phyloP scores from a whole-genome alignment of 2,797 vertebrate species.

The Heliangelus exortis region DNA sequence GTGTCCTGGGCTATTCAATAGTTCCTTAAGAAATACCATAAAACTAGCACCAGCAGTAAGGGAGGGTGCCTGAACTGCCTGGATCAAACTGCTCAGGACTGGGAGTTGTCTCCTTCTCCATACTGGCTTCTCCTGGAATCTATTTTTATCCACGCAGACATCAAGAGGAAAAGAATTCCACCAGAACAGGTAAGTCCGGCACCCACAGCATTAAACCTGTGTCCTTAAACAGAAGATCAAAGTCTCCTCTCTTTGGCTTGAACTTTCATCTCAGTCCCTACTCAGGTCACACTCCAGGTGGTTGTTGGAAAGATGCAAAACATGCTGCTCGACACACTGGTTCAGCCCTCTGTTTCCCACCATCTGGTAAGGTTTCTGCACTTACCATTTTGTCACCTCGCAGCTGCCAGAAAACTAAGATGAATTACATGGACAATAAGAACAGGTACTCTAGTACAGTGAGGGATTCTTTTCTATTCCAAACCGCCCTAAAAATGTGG shows the following conservation, averaged over 20 bases:
- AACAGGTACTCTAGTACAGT: neutral
- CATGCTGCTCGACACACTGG: fast-evolving
- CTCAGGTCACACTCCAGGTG: neutral
- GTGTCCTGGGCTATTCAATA: neutral
- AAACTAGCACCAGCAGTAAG: neutral
- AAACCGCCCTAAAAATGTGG: neutral
- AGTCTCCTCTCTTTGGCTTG: neutral
- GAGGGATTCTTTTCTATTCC: neutral
- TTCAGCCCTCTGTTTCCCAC: neutral
- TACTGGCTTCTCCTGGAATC: neutral
- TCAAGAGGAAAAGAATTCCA: neutral
- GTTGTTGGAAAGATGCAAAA: neutral
- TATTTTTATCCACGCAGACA: neutral
- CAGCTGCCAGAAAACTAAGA: neutral
- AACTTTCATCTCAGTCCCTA: neutral
- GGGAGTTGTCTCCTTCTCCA: neutral
- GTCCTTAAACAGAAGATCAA: neutral
- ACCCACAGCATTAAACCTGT: neutral
- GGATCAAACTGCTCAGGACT: neutral
- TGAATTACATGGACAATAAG: neutral
- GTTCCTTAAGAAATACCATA: neutral
- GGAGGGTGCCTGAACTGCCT: neutral
- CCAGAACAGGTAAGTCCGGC: neutral
- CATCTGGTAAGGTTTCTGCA: neutral
- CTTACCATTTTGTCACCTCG: neutral